Percentiles rank a stretch among this genome's conserved stretches.
These are phyloP conservation scores for Silvanus unidentatus DNA, from an alignment of 2,888 invertebrate genomes.

Conservation along the genomic window DNA sequence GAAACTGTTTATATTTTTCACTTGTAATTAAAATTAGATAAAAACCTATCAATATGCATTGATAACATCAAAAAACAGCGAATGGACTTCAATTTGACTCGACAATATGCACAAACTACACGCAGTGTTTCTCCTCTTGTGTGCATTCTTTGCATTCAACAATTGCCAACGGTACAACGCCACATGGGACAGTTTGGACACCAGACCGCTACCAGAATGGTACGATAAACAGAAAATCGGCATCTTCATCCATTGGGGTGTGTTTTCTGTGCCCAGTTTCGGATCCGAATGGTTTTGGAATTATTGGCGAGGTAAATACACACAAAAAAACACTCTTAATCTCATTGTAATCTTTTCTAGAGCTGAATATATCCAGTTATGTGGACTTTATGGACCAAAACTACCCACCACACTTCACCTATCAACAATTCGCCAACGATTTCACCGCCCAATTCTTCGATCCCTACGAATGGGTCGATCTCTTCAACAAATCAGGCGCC, in stretches of 20 bases:
- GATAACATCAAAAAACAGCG: no score
- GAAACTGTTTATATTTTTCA: no score
- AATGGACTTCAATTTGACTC: no score
- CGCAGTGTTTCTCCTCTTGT: no score
- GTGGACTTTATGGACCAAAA: constrained; percentile 69
- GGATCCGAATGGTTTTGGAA: constrained; percentile 91
- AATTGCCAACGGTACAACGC: constrained; percentile 48
- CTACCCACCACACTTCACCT: constrained; percentile 79
- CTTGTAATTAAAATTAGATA: no score
- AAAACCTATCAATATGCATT: no score
- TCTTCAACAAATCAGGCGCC: constrained; percentile 81
- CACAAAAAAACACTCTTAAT: no score
- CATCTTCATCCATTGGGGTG: constrained; percentile 92
- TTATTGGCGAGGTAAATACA: constrained; percentile 63
- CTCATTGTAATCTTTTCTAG: no score
- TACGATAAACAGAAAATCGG: constrained; percentile 87
- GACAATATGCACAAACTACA: no score
- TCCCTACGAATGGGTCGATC: constrained; percentile 74
- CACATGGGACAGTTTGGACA: constrained; percentile 79
- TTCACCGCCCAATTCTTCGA: constrained; percentile 89
- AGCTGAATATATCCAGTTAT: background rate
- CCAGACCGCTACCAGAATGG: constrained; percentile 77
- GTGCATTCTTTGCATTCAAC: no score
- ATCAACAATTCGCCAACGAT: constrained; percentile 84
- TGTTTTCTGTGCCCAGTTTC: constrained; percentile 84